Evolutionary conservation across 92 coral and sea anemone genomes (phyloP).

Genomic region (Heteractis magnifica): DNA sequence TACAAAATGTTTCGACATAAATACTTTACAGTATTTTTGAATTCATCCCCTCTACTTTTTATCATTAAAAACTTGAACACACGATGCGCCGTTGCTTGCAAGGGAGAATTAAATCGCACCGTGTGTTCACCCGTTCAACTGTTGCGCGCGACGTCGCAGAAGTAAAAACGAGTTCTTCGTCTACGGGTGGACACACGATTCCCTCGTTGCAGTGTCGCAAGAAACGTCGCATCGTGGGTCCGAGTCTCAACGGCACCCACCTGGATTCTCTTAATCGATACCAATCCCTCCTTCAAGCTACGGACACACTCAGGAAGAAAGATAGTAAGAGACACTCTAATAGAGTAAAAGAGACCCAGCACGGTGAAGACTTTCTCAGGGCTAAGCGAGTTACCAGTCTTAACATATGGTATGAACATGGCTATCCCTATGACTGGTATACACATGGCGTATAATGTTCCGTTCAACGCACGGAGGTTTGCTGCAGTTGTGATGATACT

Average conservation of each 20-base stretch:
- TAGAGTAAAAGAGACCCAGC: slow-evolving; percentile 70
- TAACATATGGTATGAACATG: slow-evolving; percentile 76
- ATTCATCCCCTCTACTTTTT: too few species aligned
- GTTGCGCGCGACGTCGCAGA: too few species aligned
- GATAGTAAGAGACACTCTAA: slow-evolving; percentile 56
- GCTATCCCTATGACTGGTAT: slow-evolving; percentile 58
- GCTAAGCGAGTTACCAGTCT: slow-evolving; percentile 67
- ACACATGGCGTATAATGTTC: slow-evolving; percentile 53
- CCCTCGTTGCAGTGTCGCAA: too few species aligned
- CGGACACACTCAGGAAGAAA: slow-evolving; percentile 76
- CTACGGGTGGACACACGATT: too few species aligned
- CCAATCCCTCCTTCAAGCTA: slow-evolving; percentile 73
- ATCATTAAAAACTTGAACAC: too few species aligned
- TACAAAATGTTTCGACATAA: too few species aligned
- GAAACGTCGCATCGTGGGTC: too few species aligned
- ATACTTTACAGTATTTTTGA: too few species aligned
- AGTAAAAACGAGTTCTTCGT: too few species aligned
- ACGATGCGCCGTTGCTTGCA: too few species aligned
- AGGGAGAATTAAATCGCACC: too few species aligned
- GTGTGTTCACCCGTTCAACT: too few species aligned
- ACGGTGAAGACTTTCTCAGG: slow-evolving; percentile 88
- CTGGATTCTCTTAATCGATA: slow-evolving; percentile 74
- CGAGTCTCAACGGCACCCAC: slow-evolving; percentile 18
- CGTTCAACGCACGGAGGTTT: slow-evolving; percentile 64
- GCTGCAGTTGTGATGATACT: slow-evolving; percentile 60